A percentile compares a stretch with the other conserved stretches of the same genome.
Evolutionary conservation across 2,888 invertebrate species (phyloP).

Genomic region (Beris morrisii): DNA sequence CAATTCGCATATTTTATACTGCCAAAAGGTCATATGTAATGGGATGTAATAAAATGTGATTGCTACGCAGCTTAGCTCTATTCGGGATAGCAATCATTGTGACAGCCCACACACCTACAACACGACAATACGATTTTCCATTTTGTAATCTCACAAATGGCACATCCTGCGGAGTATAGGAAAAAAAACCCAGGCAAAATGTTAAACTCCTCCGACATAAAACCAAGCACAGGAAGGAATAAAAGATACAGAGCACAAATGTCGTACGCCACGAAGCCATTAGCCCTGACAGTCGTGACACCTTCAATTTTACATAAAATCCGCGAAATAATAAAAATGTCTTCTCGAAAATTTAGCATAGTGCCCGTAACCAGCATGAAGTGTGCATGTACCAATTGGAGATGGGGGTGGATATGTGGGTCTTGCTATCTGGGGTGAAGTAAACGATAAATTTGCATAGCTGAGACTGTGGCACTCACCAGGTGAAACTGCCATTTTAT

Average conservation of each 20-base stretch:
- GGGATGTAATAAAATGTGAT: not conserved
- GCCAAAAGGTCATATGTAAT: too few species aligned
- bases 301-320: constrained; percentile 30
- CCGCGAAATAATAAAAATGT: constrained; percentile 34
- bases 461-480: not conserved
- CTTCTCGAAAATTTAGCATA: constrained; percentile 10
- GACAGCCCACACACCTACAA: not conserved
- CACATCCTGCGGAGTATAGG: constrained; percentile 3
- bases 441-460: not conserved
- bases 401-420: not conserved
- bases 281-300: constrained; percentile 29
- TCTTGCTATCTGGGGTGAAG: not conserved
- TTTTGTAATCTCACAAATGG: constrained; percentile 20
- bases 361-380: not conserved
- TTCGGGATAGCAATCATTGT: not conserved
- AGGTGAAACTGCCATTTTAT: not conserved
- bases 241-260: constrained; percentile 9
- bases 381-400: not conserved
- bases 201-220: not conserved
- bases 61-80: not conserved
- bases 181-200: constrained; percentile 3
- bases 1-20: too few species aligned
- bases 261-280: constrained; percentile 26
- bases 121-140: constrained; percentile 22
- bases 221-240: constrained; percentile 11